Evolutionary conservation across 2,888 invertebrate species (phyloP).

Genomic region (Thelaira solivaga): DNA sequence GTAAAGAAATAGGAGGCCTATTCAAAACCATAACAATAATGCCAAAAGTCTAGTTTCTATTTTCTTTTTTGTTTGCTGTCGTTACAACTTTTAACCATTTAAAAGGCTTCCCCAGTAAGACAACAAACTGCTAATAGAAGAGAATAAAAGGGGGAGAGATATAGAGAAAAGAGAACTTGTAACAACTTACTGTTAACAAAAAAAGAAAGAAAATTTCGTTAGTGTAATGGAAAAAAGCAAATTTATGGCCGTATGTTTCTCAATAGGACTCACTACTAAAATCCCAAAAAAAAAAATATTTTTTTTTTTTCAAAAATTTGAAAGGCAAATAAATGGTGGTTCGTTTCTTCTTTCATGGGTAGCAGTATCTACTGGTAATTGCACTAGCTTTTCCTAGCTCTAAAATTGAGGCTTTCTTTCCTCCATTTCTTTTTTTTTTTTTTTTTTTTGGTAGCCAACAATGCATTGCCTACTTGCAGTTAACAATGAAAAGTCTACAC

Average conservation of each 20-base stretch:
- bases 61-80: neutral
- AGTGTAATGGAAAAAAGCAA: constrained; percentile 42
- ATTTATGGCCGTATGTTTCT: constrained; percentile 55
- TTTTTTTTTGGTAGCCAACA: neutral
- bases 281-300: neutral
- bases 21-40: constrained; percentile 12
- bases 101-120: constrained; percentile 22
- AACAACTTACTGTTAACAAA: too few species aligned
- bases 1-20: constrained; percentile 3
- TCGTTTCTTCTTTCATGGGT: too few species aligned
- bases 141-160: neutral
- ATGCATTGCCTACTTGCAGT: constrained; percentile 38
- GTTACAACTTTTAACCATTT: constrained; percentile 24
- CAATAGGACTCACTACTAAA: constrained; percentile 26
- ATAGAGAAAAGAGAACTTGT: neutral
- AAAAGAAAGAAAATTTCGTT: constrained; percentile 19
- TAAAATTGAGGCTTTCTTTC: neutral
- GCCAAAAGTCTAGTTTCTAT: constrained; percentile 9
- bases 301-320: constrained; percentile 10
- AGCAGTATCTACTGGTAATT: too few species aligned
- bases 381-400: neutral
- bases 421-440: neutral
- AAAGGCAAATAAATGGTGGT: constrained; percentile 37
- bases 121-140: constrained; percentile 15
- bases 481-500: constrained; percentile 30